A percentile compares a stretch with the other conserved stretches of the same genome.
These are phyloP conservation scores for Acanthosoma haemorrhoidale DNA, from an alignment of 2,888 invertebrate genomes.

Conservation along the genomic window DNA sequence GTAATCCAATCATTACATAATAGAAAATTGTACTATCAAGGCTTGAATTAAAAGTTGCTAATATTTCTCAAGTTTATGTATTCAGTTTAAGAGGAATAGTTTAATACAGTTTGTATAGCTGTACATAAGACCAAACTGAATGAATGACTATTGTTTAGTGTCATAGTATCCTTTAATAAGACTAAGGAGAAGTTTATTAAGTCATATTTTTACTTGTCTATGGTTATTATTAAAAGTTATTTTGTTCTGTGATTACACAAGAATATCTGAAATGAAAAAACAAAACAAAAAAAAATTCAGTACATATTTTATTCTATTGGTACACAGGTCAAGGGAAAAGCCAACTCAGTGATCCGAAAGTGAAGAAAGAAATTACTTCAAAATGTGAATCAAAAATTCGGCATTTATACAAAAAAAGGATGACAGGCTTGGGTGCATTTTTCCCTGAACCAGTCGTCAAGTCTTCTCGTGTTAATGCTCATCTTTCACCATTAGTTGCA, in stretches of 20 bases:
- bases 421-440: slow-evolving; percentile 32
- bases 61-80: too few relatives aligned
- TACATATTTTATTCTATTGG: slow-evolving; percentile 22
- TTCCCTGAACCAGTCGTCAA: slow-evolving; percentile 25
- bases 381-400: slow-evolving; percentile 35
- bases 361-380: slow-evolving; percentile 34
- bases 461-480: neutral
- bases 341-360: slow-evolving; percentile 33
- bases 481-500: neutral
- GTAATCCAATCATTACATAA: too few relatives aligned
- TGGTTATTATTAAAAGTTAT: too few relatives aligned
- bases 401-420: slow-evolving; percentile 33
- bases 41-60: too few relatives aligned
- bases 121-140: too few relatives aligned
- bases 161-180: too few relatives aligned
- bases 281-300: neutral
- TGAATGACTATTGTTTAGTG: too few relatives aligned
- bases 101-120: too few relatives aligned
- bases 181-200: too few relatives aligned
- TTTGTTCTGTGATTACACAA: neutral
- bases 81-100: too few relatives aligned
- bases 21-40: too few relatives aligned
- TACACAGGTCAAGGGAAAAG: slow-evolving; percentile 31
- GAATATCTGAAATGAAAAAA: slow-evolving; percentile 1
- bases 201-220: too few relatives aligned